A percentile compares a stretch with the other conserved stretches of the same genome.
These are phyloP conservation scores for Matsumurasca onukii DNA, from an alignment of 1,140 invertebrate species.

Conservation along the genomic window DNA sequence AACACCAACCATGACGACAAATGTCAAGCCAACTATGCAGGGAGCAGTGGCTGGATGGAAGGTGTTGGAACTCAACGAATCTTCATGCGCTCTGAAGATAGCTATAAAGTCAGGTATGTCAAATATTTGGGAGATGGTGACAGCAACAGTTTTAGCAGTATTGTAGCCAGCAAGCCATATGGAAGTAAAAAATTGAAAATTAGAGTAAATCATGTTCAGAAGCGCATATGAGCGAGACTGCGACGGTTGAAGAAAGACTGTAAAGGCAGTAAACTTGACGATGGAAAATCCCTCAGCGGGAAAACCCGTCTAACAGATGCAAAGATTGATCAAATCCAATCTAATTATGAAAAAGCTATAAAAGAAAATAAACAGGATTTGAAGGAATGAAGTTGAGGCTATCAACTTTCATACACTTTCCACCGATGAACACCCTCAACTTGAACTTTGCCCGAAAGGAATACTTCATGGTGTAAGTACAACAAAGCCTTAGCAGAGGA, in stretches of 20 bases:
- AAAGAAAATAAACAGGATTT: conserved; percentile 39
- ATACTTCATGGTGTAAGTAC: conserved; percentile 42
- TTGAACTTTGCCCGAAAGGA: conserved; percentile 40
- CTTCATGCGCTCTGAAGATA: neutral
- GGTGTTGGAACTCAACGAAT: neutral
- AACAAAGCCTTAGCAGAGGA: conserved; percentile 34
- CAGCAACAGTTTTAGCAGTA: neutral
- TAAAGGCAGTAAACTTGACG: conserved; percentile 4
- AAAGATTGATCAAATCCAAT: conserved; percentile 19
- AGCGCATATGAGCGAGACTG: conserved; percentile 33
- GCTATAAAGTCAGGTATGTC: neutral
- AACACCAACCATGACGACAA: conserved; percentile 1
- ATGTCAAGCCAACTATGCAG: conserved; percentile 10
- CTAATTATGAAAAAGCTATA: conserved; percentile 32
- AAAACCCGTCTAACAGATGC: neutral
- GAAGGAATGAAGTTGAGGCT: conserved; percentile 44
- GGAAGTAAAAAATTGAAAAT: conserved; percentile 17
- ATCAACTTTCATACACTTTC: conserved; percentile 44
- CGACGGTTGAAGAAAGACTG: conserved; percentile 22
- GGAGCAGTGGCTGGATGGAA: neutral
- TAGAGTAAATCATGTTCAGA: conserved; percentile 32
- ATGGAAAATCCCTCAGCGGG: conserved; percentile 28
- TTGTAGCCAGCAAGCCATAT: conserved; percentile 15
- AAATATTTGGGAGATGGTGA: neutral
- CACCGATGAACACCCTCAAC: conserved; percentile 43